Percentiles rank a stretch among this genome's conserved stretches.
Conservation (phyloP, 2,888 invertebrate genomes). For the Anodontia alba region DNA sequence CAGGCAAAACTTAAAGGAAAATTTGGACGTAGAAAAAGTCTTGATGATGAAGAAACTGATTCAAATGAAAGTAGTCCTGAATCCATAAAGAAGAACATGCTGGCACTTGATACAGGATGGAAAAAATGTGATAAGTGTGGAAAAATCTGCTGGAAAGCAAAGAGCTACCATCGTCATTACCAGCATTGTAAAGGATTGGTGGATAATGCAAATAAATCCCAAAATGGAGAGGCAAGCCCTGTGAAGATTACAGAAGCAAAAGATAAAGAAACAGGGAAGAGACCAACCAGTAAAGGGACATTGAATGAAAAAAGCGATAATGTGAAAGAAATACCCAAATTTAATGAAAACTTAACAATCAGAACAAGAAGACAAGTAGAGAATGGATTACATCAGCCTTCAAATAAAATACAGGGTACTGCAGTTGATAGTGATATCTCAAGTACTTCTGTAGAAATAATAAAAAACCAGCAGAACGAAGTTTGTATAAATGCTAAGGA, state of each 20-base stretch:
- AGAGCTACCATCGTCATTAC: slow-evolving; percentile 42
- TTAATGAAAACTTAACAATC: slow-evolving; percentile 10
- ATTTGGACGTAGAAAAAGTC: slow-evolving; percentile 6
- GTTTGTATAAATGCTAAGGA: too few species aligned
- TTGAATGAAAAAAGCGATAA: not conserved
- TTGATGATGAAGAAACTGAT: not conserved
- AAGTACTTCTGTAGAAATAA: not conserved
- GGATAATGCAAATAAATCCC: not conserved
- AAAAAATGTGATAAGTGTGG: slow-evolving; percentile 54
- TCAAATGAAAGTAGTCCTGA: slow-evolving; percentile 5
- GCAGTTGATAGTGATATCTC: not conserved
- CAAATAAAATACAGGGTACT: not conserved
- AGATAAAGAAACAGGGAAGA: not conserved
- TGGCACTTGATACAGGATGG: slow-evolving; percentile 35
- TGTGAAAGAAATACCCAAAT: slow-evolving; percentile 8
- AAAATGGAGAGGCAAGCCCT: not conserved
- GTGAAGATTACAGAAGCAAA: not conserved
- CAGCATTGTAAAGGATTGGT: slow-evolving; percentile 22
- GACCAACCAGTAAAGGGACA: not conserved
- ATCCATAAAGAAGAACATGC: not conserved
- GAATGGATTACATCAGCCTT: not conserved
- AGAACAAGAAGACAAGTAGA: not conserved
- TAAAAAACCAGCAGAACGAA: not conserved
- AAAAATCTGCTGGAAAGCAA: slow-evolving; percentile 47
- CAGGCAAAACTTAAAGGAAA: slow-evolving; percentile 12